These are phyloP conservation scores for Centrocercus urophasianus DNA, from an alignment of 2,113 vertebrate species.

Conservation along the genomic window DNA sequence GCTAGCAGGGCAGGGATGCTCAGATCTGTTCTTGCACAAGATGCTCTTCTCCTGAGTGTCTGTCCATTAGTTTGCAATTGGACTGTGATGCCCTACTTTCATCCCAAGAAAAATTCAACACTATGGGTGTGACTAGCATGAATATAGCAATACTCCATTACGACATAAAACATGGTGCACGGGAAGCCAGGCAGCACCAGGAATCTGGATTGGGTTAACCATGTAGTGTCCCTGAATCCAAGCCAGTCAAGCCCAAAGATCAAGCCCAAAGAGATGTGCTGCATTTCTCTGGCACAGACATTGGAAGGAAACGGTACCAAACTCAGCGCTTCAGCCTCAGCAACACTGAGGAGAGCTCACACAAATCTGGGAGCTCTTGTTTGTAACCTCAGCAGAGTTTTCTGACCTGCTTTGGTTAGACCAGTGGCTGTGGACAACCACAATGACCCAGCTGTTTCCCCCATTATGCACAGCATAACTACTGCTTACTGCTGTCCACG, in stretches of 20 bases:
- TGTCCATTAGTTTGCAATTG: not conserved
- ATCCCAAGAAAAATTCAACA: not conserved
- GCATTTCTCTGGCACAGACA: not conserved
- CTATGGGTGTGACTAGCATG: not conserved
- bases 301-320: accelerated
- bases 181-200: not conserved
- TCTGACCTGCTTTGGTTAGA: not conserved
- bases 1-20: not conserved
- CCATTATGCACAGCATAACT: not conserved
- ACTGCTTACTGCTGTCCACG: not conserved
- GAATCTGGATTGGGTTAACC: not conserved
- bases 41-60: not conserved
- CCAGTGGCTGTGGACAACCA: not conserved
- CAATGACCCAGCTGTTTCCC: not conserved
- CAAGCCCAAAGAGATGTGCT: not conserved
- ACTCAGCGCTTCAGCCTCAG: not conserved
- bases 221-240: not conserved
- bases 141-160: not conserved
- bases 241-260: not conserved
- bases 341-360: not conserved
- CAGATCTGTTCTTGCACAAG: not conserved
- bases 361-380: not conserved
- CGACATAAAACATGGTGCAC: not conserved
- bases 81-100: not conserved
- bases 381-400: not conserved